Conservation (phyloP, 1,140 invertebrate species). For the Hycleus cichorii region DNA sequence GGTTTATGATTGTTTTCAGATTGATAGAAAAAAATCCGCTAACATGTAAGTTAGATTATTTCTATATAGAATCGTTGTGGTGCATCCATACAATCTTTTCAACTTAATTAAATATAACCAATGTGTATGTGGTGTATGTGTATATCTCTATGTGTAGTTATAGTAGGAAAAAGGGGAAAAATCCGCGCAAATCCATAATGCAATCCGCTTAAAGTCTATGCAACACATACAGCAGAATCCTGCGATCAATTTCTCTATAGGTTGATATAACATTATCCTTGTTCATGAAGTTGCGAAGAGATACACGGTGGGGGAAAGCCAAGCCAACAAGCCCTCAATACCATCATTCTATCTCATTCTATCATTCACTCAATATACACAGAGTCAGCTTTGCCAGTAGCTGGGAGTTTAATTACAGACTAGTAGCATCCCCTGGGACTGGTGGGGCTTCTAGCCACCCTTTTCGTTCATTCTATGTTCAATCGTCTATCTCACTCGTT, state of each 20-base stretch:
- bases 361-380: background rate
- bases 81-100: slow-evolving; percentile 7
- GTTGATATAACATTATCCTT: slow-evolving; percentile 31
- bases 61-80: background rate
- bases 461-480: slow-evolving; percentile 11
- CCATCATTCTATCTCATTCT: too few species aligned
- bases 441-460: slow-evolving; percentile 33
- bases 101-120: slow-evolving; percentile 17
- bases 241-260: slow-evolving; percentile 30
- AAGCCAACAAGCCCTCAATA: slow-evolving; percentile 6
- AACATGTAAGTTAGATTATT: too few species aligned
- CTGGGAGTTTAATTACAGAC: slow-evolving; percentile 35
- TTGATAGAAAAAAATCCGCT: too few species aligned
- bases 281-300: slow-evolving; percentile 23
- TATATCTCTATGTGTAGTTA: slow-evolving; percentile 3
- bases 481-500: too few species aligned
- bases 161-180: slow-evolving; percentile 18
- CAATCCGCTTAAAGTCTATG: slow-evolving; percentile 31
- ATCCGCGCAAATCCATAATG: slow-evolving; percentile 27
- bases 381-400: slow-evolving; percentile 21
- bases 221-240: slow-evolving; percentile 27
- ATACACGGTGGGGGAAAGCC: slow-evolving; percentile 21
- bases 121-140: slow-evolving; percentile 2
- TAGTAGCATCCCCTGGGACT: slow-evolving; percentile 32
- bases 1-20: too few species aligned